These are phyloP conservation scores for Xestia xanthographa DNA, from an alignment of 2,888 invertebrate species.

Conservation along the genomic window DNA sequence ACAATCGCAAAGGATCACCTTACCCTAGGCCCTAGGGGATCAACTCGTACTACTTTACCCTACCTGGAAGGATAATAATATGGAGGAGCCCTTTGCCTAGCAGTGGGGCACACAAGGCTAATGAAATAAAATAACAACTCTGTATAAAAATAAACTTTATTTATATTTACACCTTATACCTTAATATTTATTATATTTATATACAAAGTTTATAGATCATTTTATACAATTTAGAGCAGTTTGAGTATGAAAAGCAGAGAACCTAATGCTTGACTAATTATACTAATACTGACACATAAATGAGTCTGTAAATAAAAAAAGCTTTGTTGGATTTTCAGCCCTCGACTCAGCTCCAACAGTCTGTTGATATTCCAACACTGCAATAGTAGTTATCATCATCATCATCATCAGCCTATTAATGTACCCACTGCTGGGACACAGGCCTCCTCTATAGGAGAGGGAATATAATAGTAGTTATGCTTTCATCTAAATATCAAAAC, in stretches of 20 bases:
- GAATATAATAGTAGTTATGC: too few relatives aligned
- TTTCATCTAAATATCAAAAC: neutral
- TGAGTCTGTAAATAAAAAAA: neutral
- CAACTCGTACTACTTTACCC: too few relatives aligned
- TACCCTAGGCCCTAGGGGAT: too few relatives aligned
- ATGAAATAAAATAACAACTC: neutral
- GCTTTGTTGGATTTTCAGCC: neutral
- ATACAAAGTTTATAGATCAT: neutral
- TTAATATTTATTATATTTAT: neutral
- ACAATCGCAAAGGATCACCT: too few relatives aligned
- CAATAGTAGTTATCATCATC: neutral
- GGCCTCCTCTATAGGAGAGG: too few relatives aligned
- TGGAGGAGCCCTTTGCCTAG: neutral
- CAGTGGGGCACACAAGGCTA: neutral
- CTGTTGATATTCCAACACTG: neutral
- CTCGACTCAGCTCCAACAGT: neutral
- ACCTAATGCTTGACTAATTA: neutral
- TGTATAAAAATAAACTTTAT: conserved; percentile 27
- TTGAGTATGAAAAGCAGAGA: neutral
- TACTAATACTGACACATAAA: neutral
- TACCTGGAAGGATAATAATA: neutral
- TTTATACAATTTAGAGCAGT: conserved; percentile 3
- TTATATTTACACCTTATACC: conserved; percentile 20
- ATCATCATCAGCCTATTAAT: too few relatives aligned
- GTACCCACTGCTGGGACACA: too few relatives aligned